phyloP scores from a whole-genome alignment of 2,888 invertebrate genomes.

The Mesochorus sp. region DNA sequence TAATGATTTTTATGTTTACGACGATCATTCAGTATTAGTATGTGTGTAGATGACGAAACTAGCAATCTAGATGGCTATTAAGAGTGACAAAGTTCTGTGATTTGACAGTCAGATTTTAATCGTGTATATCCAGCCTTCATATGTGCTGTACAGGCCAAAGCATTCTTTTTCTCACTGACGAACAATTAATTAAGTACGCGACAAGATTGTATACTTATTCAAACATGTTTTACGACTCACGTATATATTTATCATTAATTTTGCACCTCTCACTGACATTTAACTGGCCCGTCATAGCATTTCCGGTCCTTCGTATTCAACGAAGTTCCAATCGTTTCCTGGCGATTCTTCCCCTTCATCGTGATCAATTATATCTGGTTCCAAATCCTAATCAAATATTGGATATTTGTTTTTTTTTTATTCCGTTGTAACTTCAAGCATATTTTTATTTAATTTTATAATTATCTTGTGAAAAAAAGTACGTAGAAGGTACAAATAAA shows the following conservation, averaged over 20 bases:
- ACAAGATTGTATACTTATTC: background rate
- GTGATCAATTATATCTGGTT: slow-evolving; percentile 4
- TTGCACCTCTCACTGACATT: background rate
- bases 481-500: slow-evolving; percentile 10
- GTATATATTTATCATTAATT: background rate
- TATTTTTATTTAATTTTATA: background rate
- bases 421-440: too few species aligned
- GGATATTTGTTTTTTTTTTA: background rate
- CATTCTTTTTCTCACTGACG: slow-evolving; percentile 7
- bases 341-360: slow-evolving; percentile 6
- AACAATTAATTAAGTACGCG: slow-evolving; percentile 12
- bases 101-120: slow-evolving; percentile 28
- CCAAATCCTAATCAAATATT: slow-evolving; percentile 7
- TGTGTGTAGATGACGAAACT: slow-evolving; percentile 49
- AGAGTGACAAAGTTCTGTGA: slow-evolving; percentile 47
- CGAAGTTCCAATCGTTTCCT: slow-evolving; percentile 18
- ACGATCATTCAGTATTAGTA: slow-evolving; percentile 59
- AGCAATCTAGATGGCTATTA: slow-evolving; percentile 22
- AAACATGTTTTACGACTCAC: background rate
- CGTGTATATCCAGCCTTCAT: slow-evolving; percentile 9
- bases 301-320: slow-evolving; percentile 27
- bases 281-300: background rate
- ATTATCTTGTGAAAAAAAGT: background rate
- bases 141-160: slow-evolving; percentile 7
- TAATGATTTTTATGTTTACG: background rate